A percentile compares a stretch with the other conserved stretches of the same genome.
Evolutionary conservation across 2,888 invertebrate genomes (phyloP).

Genomic region (Polymixis lichenea): DNA sequence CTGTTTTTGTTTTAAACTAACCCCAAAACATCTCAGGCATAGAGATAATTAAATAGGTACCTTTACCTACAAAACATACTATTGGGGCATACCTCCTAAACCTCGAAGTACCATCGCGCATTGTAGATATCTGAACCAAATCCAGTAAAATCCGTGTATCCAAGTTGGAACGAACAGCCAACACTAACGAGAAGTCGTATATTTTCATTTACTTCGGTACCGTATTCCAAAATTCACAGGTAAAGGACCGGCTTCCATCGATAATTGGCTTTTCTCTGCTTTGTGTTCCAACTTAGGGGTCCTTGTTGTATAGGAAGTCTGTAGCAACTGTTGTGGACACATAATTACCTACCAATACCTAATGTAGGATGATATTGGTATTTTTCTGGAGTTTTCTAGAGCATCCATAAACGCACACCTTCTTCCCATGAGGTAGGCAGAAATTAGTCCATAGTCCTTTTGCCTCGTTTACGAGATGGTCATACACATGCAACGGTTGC

Average conservation of each 20-base stretch:
- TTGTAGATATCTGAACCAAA: constrained; percentile 49
- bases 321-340: constrained; percentile 14
- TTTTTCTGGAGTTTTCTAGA: constrained; percentile 1
- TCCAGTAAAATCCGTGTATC: constrained; percentile 39
- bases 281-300: constrained; percentile 41
- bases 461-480: too few relatives aligned
- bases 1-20: background rate
- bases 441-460: too few relatives aligned
- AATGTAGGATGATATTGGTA: constrained; percentile 2
- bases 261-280: constrained; percentile 65
- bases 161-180: constrained; percentile 50
- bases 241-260: constrained; percentile 54
- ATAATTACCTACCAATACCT: background rate
- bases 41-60: background rate
- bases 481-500: too few relatives aligned
- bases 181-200: constrained; percentile 61
- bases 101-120: constrained; percentile 1
- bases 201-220: constrained; percentile 64
- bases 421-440: too few relatives aligned
- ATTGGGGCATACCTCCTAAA: constrained; percentile 5
- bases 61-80: background rate
- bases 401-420: too few relatives aligned
- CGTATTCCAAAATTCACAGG: constrained; percentile 56
- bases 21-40: background rate
- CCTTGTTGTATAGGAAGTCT: constrained; percentile 6